A percentile compares a stretch with the other conserved stretches of the same genome.
phyloP scores from a whole-genome alignment of 2,113 vertebrate genomes.

The Passer montanus region DNA sequence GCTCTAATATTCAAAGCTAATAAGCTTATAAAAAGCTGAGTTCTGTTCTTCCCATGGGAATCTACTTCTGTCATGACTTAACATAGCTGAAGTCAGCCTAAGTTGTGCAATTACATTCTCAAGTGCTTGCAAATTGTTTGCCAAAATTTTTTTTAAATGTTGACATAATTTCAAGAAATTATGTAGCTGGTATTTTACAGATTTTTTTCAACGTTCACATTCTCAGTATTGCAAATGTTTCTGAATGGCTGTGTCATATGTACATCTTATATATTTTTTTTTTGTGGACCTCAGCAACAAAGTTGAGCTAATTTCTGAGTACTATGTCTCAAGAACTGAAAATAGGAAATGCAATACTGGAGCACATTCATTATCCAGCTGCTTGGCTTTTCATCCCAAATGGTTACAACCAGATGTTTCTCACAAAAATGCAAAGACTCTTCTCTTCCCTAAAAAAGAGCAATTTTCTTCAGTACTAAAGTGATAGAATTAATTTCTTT shows the following conservation, averaged over 20 bases:
- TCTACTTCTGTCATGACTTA: background rate
- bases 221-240: background rate
- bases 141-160: background rate
- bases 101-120: slow-evolving; percentile 46
- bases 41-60: background rate
- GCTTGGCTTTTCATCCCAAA: background rate
- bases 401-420: background rate
- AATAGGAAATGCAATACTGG: background rate
- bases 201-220: background rate
- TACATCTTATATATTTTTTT: background rate
- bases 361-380: background rate
- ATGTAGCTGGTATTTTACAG: background rate
- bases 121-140: background rate
- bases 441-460: background rate
- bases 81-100: background rate
- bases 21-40: background rate
- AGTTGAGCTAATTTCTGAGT: background rate
- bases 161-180: background rate
- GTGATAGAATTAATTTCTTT: background rate
- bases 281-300: background rate
- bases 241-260: background rate
- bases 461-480: background rate
- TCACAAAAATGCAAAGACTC: background rate
- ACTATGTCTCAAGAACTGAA: background rate
- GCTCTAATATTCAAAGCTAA: background rate